phyloP scores from a whole-genome alignment of 2,797 vertebrate genomes.

The Propithecus perrieri region DNA sequence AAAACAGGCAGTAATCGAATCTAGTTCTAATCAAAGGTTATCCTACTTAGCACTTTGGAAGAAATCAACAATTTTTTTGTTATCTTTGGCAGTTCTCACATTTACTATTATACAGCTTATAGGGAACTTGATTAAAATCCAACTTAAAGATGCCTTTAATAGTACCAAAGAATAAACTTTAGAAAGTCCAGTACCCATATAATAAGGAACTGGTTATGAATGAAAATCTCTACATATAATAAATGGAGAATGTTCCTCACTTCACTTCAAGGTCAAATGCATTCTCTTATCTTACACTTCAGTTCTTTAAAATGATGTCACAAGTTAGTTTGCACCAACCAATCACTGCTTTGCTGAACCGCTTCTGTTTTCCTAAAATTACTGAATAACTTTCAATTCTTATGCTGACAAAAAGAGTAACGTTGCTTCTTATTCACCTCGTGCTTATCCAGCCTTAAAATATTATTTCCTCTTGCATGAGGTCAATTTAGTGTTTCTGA shows the following conservation, averaged over 20 bases:
- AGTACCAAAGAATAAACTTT: neutral
- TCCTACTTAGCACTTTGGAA: slow-evolving; percentile 19
- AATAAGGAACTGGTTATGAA: neutral
- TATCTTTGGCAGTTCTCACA: neutral
- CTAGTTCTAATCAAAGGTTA: neutral
- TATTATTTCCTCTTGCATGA: neutral
- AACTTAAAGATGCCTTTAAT: neutral
- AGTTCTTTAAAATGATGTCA: neutral
- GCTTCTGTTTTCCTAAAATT: neutral
- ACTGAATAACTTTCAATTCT: neutral
- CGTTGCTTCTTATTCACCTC: neutral
- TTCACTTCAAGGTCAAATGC: neutral
- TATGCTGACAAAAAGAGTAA: neutral
- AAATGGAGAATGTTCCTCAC: neutral
- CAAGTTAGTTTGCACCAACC: neutral
- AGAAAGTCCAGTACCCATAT: neutral
- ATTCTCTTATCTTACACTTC: neutral
- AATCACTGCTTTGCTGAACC: neutral
- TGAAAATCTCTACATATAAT: neutral
- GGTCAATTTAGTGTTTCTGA: neutral
- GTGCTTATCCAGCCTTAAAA: neutral
- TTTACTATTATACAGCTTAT: neutral
- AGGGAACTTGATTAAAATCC: neutral
- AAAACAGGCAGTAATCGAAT: neutral
- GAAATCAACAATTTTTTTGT: neutral